Evolutionary conservation across 2,113 vertebrate species (phyloP).

Genomic region (Raja brachyura): DNA sequence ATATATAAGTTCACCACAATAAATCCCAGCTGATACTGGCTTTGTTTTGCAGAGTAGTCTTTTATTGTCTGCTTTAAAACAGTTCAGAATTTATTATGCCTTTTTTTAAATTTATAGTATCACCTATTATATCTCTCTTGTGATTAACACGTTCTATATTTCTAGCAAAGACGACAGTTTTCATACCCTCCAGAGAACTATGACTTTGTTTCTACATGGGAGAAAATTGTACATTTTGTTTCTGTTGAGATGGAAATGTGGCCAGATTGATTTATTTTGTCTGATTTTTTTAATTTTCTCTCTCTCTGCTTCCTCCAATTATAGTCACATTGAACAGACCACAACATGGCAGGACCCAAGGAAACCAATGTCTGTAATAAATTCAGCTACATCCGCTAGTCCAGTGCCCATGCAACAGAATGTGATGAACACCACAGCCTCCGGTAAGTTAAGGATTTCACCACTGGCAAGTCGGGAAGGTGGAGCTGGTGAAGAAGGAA

Average conservation of each 20-base stretch:
- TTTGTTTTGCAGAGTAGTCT: too few species aligned
- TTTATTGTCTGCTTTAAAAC: too few species aligned
- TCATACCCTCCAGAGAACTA: neutral
- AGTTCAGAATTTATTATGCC: too few species aligned
- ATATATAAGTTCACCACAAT: too few species aligned
- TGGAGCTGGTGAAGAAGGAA: neutral
- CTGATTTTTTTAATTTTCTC: constrained; percentile 45
- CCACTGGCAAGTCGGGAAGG: too few species aligned
- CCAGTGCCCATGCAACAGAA: constrained; percentile 74
- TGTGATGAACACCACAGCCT: constrained; percentile 73
- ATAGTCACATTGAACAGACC: constrained; percentile 89
- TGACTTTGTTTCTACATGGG: too few species aligned
- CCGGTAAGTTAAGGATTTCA: constrained; percentile 58
- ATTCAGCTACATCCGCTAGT: constrained; percentile 72
- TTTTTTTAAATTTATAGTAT: too few species aligned
- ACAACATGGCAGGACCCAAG: constrained; percentile 97
- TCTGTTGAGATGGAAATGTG: neutral
- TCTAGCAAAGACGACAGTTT: neutral
- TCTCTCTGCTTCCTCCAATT: constrained; percentile 43
- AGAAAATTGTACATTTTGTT: neutral
- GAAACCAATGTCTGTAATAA: constrained; percentile 87
- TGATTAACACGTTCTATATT: neutral
- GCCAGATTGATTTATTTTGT: constrained; percentile 40
- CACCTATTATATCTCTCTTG: too few species aligned
- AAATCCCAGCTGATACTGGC: too few species aligned